Conservation (phyloP, 2,888 invertebrate genomes). For the Eudemis profundana region DNA sequence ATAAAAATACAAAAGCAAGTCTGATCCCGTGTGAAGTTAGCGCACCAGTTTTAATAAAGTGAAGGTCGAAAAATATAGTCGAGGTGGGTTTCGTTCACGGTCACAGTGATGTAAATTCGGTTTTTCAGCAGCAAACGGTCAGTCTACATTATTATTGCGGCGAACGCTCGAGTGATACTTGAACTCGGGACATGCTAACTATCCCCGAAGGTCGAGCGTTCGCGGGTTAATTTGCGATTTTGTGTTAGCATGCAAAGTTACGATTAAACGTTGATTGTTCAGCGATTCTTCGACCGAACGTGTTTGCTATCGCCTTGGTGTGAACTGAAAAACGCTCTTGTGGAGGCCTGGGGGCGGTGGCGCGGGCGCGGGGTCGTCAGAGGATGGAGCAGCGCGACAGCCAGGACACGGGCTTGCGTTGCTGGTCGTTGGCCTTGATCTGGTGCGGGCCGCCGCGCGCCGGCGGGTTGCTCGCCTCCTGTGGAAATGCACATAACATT, state of each 20-base stretch:
- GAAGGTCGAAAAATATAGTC: slow-evolving; percentile 78
- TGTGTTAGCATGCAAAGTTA: slow-evolving; percentile 32
- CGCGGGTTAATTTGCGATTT: slow-evolving; percentile 25
- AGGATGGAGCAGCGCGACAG: slow-evolving; percentile 94
- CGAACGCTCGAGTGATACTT: slow-evolving; percentile 23
- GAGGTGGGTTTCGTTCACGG: slow-evolving; percentile 60
- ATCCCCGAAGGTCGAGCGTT: slow-evolving; percentile 35
- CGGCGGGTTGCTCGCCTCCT: slow-evolving; percentile 96
- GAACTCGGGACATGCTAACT: slow-evolving; percentile 33
- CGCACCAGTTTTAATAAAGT: slow-evolving; percentile 71
- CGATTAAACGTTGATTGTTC: slow-evolving; percentile 3
- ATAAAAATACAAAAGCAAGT: slow-evolving; percentile 85
- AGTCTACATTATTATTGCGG: slow-evolving; percentile 37
- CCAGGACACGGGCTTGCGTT: slow-evolving; percentile 93
- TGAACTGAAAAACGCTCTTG: slow-evolving; percentile 46
- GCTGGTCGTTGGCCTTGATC: slow-evolving; percentile 91
- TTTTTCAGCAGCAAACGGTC: slow-evolving; percentile 42
- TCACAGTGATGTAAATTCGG: slow-evolving; percentile 41
- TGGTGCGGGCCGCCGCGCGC: slow-evolving; percentile 91
- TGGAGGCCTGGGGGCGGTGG: slow-evolving; percentile 50
- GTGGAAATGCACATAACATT: slow-evolving; percentile 45
- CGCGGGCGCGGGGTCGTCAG: slow-evolving; percentile 86
- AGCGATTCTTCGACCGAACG: slow-evolving; percentile 16
- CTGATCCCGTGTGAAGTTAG: slow-evolving; percentile 66
- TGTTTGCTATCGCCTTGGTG: slow-evolving; percentile 33